These are phyloP conservation scores for Camponotus pennsylvanicus DNA, from an alignment of 1,140 invertebrate genomes.

Conservation along the genomic window DNA sequence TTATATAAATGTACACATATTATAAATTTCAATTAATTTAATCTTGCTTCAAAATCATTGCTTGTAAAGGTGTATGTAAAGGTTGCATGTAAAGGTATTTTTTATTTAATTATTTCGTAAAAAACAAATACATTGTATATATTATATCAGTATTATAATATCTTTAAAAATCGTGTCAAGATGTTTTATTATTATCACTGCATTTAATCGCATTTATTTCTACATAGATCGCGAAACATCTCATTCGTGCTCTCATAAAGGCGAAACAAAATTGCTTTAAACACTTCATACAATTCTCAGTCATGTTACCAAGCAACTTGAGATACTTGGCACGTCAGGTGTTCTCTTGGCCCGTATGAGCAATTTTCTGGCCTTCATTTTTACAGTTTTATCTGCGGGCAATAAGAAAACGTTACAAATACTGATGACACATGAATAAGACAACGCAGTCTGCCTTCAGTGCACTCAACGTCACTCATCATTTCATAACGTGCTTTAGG, in stretches of 20 bases:
- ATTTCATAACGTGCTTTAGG: conserved; percentile 20
- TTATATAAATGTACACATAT: background rate
- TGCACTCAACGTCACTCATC: conserved; percentile 30
- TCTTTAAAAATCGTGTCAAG: background rate
- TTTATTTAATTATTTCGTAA: background rate
- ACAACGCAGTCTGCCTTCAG: conserved; percentile 23
- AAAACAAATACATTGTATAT: background rate
- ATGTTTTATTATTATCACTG: conserved; percentile 41
- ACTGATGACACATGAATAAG: conserved; percentile 42
- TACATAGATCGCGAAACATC: conserved; percentile 37
- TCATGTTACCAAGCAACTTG: conserved; percentile 49
- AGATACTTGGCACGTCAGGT: conserved; percentile 31
- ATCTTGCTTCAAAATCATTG: background rate
- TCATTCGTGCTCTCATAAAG: conserved; percentile 32
- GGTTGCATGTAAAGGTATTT: background rate
- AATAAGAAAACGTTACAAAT: conserved; percentile 54
- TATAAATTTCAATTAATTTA: background rate
- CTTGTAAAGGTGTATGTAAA: background rate
- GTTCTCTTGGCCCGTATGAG: conserved; percentile 27
- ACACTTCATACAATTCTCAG: conserved; percentile 3
- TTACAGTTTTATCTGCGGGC: conserved; percentile 26
- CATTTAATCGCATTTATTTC: conserved; percentile 41
- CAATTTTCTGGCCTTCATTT: conserved; percentile 49
- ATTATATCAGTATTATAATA: conserved; percentile 13
- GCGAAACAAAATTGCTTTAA: conserved; percentile 55